Conservation (phyloP, 2,888 invertebrate genomes). For the Caenorhabditis sp. region DNA sequence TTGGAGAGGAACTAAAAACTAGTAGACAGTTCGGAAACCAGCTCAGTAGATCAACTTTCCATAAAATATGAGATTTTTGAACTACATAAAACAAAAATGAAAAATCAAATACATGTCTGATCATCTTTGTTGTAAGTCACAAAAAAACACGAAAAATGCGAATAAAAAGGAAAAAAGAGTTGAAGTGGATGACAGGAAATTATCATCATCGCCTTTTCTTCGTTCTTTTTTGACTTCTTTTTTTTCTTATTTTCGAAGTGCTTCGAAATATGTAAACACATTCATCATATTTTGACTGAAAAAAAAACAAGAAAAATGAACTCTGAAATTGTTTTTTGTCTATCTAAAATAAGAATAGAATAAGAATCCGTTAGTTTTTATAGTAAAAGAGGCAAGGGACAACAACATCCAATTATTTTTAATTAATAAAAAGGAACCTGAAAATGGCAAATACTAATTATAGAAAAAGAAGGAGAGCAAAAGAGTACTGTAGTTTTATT, state of each 20-base stretch:
- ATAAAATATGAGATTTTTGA: no score
- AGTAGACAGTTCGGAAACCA: no score
- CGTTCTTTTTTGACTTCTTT: background rate
- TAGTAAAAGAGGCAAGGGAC: background rate
- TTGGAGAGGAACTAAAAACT: no score
- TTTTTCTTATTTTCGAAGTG: background rate
- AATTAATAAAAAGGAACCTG: background rate
- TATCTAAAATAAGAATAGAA: no score
- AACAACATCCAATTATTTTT: background rate
- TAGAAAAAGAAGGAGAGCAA: background rate
- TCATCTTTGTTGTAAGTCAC: background rate
- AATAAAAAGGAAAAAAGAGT: background rate
- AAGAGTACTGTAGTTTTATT: background rate
- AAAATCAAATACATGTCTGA: background rate
- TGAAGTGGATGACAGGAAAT: background rate
- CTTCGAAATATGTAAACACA: background rate
- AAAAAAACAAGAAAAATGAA: background rate
- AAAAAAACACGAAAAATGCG: background rate
- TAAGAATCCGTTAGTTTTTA: no score
- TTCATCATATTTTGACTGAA: background rate
- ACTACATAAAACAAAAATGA: no score
- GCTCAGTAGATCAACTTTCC: no score
- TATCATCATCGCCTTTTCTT: background rate
- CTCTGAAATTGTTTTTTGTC: background rate
- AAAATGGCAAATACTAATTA: background rate